phyloP scores from a whole-genome alignment of 1,140 invertebrate genomes.

The Acromyrmex echinatior region DNA sequence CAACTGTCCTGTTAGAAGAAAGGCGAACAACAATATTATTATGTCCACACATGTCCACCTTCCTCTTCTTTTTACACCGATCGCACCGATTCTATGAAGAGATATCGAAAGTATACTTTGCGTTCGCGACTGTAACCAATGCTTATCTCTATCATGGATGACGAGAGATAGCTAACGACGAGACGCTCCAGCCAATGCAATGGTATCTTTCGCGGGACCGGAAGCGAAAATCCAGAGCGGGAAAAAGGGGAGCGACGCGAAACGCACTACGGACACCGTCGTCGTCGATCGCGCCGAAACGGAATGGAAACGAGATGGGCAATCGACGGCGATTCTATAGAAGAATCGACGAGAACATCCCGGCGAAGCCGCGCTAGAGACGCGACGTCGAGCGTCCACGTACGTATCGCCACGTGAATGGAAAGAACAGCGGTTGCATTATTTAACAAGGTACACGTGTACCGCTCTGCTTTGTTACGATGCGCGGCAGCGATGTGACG shows the following conservation, averaged over 20 bases:
- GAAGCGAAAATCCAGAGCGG: neutral
- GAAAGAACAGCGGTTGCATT: slow-evolving; percentile 79
- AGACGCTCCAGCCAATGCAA: neutral
- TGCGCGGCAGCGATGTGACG: slow-evolving; percentile 8
- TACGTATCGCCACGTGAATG: slow-evolving; percentile 75
- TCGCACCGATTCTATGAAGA: neutral
- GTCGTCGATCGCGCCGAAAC: slow-evolving; percentile 22
- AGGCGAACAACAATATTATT: neutral
- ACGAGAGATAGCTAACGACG: neutral
- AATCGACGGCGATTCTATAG: neutral
- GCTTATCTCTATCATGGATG: neutral
- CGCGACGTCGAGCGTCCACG: slow-evolving; percentile 73
- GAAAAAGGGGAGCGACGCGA: neutral
- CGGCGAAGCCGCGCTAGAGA: neutral
- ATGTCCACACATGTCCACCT: neutral
- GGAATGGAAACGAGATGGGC: slow-evolving; percentile 17
- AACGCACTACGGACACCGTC: neutral
- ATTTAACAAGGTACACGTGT: slow-evolving; percentile 85
- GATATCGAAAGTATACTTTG: neutral
- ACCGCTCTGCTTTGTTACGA: slow-evolving; percentile 61
- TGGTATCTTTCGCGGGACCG: neutral
- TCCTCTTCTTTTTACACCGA: neutral
- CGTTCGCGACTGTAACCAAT: too few species aligned
- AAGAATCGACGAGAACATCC: neutral
- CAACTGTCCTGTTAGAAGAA: neutral